Evolutionary conservation across 2,888 invertebrate genomes (phyloP).

Genomic region (Unio delphinus): DNA sequence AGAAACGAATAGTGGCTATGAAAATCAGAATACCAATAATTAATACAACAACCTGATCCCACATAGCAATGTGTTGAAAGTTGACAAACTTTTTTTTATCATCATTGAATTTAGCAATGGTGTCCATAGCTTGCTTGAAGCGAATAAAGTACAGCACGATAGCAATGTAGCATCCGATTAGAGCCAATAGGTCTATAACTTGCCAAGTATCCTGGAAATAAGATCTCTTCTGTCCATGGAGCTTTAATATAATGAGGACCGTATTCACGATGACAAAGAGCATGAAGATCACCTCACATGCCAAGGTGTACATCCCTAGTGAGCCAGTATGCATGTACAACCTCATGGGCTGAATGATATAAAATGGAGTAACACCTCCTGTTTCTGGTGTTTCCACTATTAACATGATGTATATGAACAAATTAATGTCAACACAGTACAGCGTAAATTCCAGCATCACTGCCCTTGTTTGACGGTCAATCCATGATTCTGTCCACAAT

Average conservation of each 20-base stretch:
- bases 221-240: conserved; percentile 21
- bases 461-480: conserved; percentile 55
- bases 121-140: conserved; percentile 17
- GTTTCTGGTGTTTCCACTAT: conserved; percentile 37
- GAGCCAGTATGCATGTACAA: conserved; percentile 27
- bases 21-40: conserved; percentile 40
- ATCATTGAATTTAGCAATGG: conserved; percentile 29
- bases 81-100: conserved; percentile 37
- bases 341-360: conserved; percentile 24
- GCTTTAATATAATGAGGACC: conserved; percentile 21
- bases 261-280: conserved; percentile 22
- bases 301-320: conserved; percentile 23
- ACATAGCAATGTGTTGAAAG: conserved; percentile 43
- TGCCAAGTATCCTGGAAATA: conserved; percentile 36
- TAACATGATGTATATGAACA: conserved; percentile 54
- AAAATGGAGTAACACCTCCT: conserved; percentile 31
- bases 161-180: conserved; percentile 12
- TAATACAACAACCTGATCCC: conserved; percentile 43
- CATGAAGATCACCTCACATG: conserved; percentile 34
- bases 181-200: conserved; percentile 24
- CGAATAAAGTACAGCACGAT: conserved; percentile 26
- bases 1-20: conserved; percentile 43
- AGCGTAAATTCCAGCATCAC: conserved; percentile 60
- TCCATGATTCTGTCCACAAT: conserved; percentile 40
- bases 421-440: conserved; percentile 52